phyloP scores from a whole-genome alignment of 2,888 invertebrate species.

The Nebria salina region DNA sequence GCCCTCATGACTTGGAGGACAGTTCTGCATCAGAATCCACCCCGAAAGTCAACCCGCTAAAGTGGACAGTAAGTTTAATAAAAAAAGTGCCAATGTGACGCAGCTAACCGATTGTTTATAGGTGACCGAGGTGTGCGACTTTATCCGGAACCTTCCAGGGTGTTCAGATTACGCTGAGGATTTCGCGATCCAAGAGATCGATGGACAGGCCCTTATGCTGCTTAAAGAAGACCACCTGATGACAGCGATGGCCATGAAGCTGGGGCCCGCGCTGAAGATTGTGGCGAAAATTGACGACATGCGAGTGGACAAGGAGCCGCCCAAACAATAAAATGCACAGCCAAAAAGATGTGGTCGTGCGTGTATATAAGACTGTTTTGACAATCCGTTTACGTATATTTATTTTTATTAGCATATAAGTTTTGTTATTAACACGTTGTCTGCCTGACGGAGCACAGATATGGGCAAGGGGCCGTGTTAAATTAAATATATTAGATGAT shows the following conservation, averaged over 20 bases:
- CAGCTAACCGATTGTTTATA: conserved; percentile 57
- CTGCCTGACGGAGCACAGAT: neutral
- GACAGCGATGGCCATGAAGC: conserved; percentile 93
- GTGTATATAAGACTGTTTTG: conserved; percentile 26
- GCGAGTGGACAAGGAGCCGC: conserved; percentile 70
- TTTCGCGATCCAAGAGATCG: conserved; percentile 94
- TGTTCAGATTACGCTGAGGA: conserved; percentile 94
- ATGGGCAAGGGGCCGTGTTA: neutral
- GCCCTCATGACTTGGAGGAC: conserved; percentile 60
- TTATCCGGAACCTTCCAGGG: conserved; percentile 88
- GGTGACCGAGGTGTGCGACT: conserved; percentile 89
- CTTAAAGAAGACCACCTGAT: conserved; percentile 95
- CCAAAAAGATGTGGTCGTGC: neutral
- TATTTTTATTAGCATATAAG: neutral
- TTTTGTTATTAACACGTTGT: neutral
- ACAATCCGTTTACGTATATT: neutral
- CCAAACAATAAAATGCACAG: conserved; percentile 53
- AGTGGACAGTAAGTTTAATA: conserved; percentile 69
- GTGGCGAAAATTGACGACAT: conserved; percentile 91
- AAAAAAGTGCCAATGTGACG: conserved; percentile 7
- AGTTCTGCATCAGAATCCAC: conserved; percentile 55
- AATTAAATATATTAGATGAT: neutral
- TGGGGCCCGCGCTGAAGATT: conserved; percentile 95
- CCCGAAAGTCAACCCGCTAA: conserved; percentile 70
- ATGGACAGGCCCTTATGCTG: conserved; percentile 92